phyloP scores from a whole-genome alignment of 2,797 vertebrate genomes.

The Falco berigora region DNA sequence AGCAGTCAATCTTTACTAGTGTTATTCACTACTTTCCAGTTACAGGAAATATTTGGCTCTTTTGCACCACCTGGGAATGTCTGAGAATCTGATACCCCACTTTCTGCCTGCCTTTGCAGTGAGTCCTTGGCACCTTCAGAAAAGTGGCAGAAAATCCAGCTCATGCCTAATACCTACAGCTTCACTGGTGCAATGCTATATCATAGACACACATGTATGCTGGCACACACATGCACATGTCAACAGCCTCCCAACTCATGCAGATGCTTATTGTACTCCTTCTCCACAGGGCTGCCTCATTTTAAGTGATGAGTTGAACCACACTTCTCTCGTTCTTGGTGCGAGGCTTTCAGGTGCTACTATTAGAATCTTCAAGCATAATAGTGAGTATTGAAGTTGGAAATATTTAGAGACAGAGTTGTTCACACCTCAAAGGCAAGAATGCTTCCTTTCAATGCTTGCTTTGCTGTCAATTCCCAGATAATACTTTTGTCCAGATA shows the following conservation, averaged over 20 bases:
- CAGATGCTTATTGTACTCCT: slow-evolving; percentile 20
- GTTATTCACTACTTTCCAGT: not conserved
- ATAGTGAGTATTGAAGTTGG: slow-evolving; percentile 81
- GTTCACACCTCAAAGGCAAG: not conserved
- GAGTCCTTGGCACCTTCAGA: not conserved
- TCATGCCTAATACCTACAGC: not conserved
- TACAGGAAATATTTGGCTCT: not conserved
- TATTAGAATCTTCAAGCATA: slow-evolving; percentile 91
- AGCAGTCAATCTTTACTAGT: not conserved
- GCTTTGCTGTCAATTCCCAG: not conserved
- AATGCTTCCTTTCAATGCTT: not conserved
- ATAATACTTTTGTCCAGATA: not conserved
- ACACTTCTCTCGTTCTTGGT: slow-evolving; percentile 88
- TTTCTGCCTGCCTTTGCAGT: not conserved
- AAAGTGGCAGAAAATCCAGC: not conserved
- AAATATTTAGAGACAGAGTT: not conserved
- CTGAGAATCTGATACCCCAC: not conserved
- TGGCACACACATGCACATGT: not conserved
- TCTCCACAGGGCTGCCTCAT: slow-evolving; percentile 88
- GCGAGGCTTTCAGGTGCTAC: slow-evolving; percentile 89
- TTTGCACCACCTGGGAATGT: not conserved
- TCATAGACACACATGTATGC: rapidly evolving
- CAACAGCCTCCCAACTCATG: not conserved
- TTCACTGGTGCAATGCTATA: not conserved
- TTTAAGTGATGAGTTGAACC: slow-evolving; percentile 93